Percentiles rank a stretch among this genome's conserved stretches.
These are phyloP conservation scores for Neostethus bicornis DNA, from an alignment of 2,797 vertebrate genomes.

Conservation along the genomic window DNA sequence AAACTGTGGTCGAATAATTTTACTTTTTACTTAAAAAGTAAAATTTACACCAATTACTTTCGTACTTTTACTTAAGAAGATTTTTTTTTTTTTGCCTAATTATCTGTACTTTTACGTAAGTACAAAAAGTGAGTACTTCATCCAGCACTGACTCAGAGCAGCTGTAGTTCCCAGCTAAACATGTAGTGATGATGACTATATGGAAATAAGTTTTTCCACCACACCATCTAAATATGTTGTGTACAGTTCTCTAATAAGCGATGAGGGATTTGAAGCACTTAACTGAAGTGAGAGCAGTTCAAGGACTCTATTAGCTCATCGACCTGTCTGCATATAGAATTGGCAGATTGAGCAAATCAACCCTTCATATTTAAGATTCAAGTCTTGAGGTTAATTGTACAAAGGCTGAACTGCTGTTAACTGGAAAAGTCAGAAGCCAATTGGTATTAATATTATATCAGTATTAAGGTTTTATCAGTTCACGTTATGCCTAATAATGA, in stretches of 20 bases:
- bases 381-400: conserved; percentile 51
- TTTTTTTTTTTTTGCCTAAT: no score
- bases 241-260: conserved; percentile 46
- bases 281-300: conserved; percentile 27
- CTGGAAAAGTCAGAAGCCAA: conserved; percentile 42
- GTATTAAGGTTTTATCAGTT: conserved; percentile 46
- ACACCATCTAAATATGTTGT: conserved; percentile 57
- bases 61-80: no score
- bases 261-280: conserved; percentile 47
- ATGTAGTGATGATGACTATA: no score
- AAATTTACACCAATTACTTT: no score
- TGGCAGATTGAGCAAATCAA: conserved; percentile 17
- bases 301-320: conserved; percentile 57
- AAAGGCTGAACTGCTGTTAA: conserved; percentile 46
- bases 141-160: no score
- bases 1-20: no score
- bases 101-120: no score
- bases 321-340: conserved; percentile 51
- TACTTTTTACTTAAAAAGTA: no score
- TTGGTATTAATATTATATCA: conserved; percentile 30
- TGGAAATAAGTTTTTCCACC: no score
- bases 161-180: no score
- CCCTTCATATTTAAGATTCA: conserved; percentile 44
- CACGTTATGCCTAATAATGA: conserved; percentile 30
- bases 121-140: no score